These are phyloP conservation scores for Calyptomena viridis DNA, from an alignment of 2,113 vertebrate species.

Conservation along the genomic window DNA sequence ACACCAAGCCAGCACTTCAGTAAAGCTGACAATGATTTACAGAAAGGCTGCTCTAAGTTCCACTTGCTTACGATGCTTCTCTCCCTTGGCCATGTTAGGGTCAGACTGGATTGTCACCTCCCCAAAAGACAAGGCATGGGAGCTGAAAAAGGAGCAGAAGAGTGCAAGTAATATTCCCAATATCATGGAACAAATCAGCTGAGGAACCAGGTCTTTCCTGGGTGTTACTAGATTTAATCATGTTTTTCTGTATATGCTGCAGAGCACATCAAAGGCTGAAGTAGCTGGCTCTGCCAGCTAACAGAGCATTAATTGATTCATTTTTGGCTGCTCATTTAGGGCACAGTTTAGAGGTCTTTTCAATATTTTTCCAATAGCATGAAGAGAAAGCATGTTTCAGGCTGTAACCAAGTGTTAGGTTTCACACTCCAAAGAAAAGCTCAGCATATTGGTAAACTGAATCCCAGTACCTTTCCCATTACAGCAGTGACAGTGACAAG, in stretches of 20 bases:
- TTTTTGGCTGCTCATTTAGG: background rate
- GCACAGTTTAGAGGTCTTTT: background rate
- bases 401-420: background rate
- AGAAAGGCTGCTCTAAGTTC: background rate
- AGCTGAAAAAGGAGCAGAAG: background rate
- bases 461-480: background rate
- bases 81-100: background rate
- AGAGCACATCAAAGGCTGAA: background rate
- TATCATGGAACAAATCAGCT: background rate
- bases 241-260: background rate
- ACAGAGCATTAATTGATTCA: background rate
- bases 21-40: background rate
- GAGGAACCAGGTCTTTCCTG: background rate
- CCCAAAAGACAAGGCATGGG: background rate
- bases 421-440: background rate
- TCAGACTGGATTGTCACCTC: background rate
- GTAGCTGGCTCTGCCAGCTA: background rate
- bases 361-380: background rate
- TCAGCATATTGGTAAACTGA: background rate
- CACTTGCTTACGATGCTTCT: rapidly evolving
- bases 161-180: background rate
- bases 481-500: background rate
- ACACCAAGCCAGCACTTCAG: background rate
- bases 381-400: background rate
- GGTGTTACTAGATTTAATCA: background rate